Evolutionary conservation across 2,797 vertebrate species (phyloP).

Genomic region (Channa striata): DNA sequence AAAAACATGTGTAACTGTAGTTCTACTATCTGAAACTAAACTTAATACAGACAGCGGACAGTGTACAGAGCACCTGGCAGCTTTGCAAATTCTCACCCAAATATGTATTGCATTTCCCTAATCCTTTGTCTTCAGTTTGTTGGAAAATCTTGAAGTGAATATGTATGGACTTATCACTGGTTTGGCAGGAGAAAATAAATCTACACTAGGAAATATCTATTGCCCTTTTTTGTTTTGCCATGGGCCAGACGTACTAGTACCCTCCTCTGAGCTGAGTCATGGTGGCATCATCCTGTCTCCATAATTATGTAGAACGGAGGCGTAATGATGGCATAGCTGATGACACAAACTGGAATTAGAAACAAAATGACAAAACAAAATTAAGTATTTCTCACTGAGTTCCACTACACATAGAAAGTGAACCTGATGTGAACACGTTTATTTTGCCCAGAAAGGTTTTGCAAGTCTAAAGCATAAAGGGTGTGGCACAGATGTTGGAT

Average conservation of each 20-base stretch:
- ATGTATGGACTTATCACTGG: slow-evolving; percentile 31
- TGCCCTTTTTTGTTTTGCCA: slow-evolving; percentile 38
- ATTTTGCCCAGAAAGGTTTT: neutral
- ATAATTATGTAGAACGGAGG: slow-evolving; percentile 7
- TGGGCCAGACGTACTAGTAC: slow-evolving; percentile 6
- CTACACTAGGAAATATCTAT: slow-evolving; percentile 79
- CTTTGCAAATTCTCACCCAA: slow-evolving; percentile 18
- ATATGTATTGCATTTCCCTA: neutral
- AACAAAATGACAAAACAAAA: neutral
- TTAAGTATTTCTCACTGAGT: neutral
- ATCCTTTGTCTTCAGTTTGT: slow-evolving; percentile 29
- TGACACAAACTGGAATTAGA: neutral
- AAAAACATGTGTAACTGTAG: neutral
- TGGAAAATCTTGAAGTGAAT: slow-evolving; percentile 43
- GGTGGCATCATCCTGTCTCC: slow-evolving; percentile 23
- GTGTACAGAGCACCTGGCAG: slow-evolving; percentile 9
- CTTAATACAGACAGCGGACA: slow-evolving; percentile 20
- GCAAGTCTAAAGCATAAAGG: slow-evolving; percentile 7
- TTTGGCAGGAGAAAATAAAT: slow-evolving; percentile 60
- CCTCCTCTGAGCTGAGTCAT: slow-evolving; percentile 62
- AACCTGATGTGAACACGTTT: neutral
- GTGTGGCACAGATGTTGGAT: slow-evolving; percentile 12
- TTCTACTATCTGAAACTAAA: slow-evolving; percentile 4
- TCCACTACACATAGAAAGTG: neutral
- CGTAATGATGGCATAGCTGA: neutral